Base-by-base conservation (phyloP, 2,113 vertebrate genomes). In the Rhegmatorhina hoffmannsi region DNA sequence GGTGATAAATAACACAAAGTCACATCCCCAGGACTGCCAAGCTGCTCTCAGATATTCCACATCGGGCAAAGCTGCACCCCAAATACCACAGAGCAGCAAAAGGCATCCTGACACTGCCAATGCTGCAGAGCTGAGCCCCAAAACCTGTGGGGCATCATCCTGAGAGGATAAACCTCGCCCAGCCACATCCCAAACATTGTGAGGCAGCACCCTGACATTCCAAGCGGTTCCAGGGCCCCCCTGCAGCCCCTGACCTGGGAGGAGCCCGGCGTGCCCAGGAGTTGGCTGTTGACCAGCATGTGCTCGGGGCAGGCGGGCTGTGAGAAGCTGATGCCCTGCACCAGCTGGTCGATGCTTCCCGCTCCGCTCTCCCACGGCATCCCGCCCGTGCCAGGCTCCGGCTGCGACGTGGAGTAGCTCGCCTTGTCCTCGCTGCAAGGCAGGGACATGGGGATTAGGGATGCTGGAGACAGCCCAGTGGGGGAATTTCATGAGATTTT, bases 301-400 rank as follows among this genome's bases (percentile, higher is more conserved):
- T 99, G 99, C 73, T 99, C 99, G 7, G 98, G 98, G 92, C 98
- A 98, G 59, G 98, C 96, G 0, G 99, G 99, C 95, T 99, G 99
- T 1, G 99, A 99, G 96, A 99, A 99, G 97, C 99, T 99, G 97
- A 99, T 98, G 24, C 98, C 99, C 92, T 98, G 98, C 50, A 98
- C 98, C 10, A 98, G 96, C 8, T 97, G 96, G 85, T 98, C 98
- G 90, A 98, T 97, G 34, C 96, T 92, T 10, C 98, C 95, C 6
- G 98, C 79, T 50, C 96, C 97, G 52, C 97, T 95, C 44, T 99
- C 99, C 98, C 98, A 99, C 1, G 97, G 95, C 12, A 97, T 96
- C 43, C 96, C 96, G 7, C 97, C 93, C 16, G 98, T 97, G 49
- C 98, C 97, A 3, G 98, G 98, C 87, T 99, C 99, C 4, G 99